phyloP scores from a whole-genome alignment of 2,113 vertebrate genomes.

The Gallinago jamesoni region DNA sequence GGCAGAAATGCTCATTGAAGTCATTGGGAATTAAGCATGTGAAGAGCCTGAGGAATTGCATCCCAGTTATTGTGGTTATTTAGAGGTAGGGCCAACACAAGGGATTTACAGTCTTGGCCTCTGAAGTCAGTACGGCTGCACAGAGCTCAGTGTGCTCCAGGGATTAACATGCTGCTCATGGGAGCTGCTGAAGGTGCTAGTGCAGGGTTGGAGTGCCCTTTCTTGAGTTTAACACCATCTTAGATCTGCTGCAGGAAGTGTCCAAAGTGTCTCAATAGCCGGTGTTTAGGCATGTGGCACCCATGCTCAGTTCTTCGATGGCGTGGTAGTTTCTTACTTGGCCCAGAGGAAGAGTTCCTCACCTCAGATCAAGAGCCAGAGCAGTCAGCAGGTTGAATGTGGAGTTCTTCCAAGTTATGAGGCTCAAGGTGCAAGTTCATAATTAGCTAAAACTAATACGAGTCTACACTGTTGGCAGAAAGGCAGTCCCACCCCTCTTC shows the following conservation, averaged over 20 bases:
- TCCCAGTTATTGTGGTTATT: background rate
- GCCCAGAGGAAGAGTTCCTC: background rate
- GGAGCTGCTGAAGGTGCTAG: background rate
- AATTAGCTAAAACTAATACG: background rate
- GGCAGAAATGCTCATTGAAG: constrained; percentile 27
- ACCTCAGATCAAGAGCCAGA: background rate
- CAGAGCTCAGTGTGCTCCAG: background rate
- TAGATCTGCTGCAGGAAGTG: background rate
- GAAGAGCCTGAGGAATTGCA: constrained; percentile 11
- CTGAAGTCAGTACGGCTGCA: rapidly evolving
- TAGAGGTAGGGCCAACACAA: background rate
- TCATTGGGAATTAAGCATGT: background rate
- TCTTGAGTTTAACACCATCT: background rate
- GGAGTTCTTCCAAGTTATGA: background rate
- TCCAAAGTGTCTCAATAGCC: background rate
- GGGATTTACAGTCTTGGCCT: background rate
- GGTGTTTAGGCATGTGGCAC: background rate
- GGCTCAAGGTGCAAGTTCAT: background rate
- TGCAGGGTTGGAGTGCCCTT: background rate
- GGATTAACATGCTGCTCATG: background rate
- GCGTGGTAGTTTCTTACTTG: background rate
- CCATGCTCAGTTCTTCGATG: rapidly evolving
- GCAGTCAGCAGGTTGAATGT: background rate
- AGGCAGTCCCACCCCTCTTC: background rate
- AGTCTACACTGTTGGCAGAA: background rate